Evolutionary conservation across 2,797 vertebrate genomes (phyloP), one percentile per base, ranked within the genome.

Genomic region (Neosilurus mollespiculum): DNA sequence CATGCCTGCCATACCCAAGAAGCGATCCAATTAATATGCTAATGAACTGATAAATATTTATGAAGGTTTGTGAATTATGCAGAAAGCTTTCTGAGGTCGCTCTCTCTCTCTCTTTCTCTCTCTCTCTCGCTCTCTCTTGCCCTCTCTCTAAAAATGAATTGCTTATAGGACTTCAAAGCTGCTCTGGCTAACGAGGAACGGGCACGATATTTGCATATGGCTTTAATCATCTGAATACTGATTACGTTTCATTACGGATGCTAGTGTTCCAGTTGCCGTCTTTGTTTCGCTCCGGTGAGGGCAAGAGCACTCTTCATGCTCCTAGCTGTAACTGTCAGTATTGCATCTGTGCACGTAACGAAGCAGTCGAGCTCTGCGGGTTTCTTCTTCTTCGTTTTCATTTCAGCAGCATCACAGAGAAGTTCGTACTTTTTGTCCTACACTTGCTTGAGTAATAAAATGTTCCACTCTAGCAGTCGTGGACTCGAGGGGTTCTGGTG

Each of bases 1-100:
- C 73, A 70, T 84, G 82, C 84, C 83, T 86, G 85, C 64, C 82
- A 80, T 86, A 84, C 83, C 82, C 82, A 87, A 82, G 86, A 87
- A 88, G 85, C 87, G 86, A 90, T 94, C 94, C 96, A 96, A 96
- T 96, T 96, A 96, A 96, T 96, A 96, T 96, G 96, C 93, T 95
- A 96, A 96, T 96, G 84, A 91, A 87, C 94, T 94, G 95, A 96
- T 96, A 96, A 96, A 96, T 96, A 96, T 96, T 96, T 95, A 96
- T 96, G 93, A 88, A 86, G 0, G 85, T 91, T 95, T 81, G 94
- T 96, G 94, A 96, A 96, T 96, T 96, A 96, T 96, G 94, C 95
- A 95, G 93, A 94, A 94, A 86, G 94, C 95, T 96, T 96, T 95
- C 94, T 93, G 93, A 95, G 93, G 94, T 92, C 93, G 94, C 92